phyloP scores from a whole-genome alignment of 2,888 invertebrate genomes.

The Polymixis flavicincta region DNA sequence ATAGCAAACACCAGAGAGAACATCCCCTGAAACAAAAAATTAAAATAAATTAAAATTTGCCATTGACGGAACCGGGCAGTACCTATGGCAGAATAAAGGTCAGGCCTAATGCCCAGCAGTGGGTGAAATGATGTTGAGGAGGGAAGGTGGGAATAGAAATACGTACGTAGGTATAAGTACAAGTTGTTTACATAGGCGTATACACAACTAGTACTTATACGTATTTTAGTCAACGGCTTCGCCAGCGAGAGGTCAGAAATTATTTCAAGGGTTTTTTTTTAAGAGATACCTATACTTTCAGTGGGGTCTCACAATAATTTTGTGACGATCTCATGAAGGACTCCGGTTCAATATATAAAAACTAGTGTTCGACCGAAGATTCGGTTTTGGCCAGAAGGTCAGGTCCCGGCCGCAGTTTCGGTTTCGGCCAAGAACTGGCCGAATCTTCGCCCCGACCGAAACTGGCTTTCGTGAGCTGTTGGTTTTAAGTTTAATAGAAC shows the following conservation, averaged over 20 bases:
- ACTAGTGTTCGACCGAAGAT: too few relatives aligned
- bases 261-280: background rate
- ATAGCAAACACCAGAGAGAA: slow-evolving; percentile 97
- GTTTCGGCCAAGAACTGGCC: too few relatives aligned
- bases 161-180: background rate
- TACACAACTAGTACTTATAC: background rate
- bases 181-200: too few relatives aligned
- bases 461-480: too few relatives aligned
- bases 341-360: background rate
- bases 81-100: too few relatives aligned
- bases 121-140: too few relatives aligned
- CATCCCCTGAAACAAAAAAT: slow-evolving; percentile 93
- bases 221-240: background rate
- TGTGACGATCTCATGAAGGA: background rate
- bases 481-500: too few relatives aligned
- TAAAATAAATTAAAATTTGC: background rate
- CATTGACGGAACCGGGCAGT: background rate
- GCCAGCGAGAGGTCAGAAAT: background rate
- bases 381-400: too few relatives aligned
- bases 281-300: background rate
- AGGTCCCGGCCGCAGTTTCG: too few relatives aligned
- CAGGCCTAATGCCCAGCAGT: too few relatives aligned
- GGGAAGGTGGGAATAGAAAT: background rate
- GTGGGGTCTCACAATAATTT: background rate
- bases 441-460: too few relatives aligned